Evolutionary conservation across 2,888 invertebrate species (phyloP).

Genomic region (Trachelus tabidus): DNA sequence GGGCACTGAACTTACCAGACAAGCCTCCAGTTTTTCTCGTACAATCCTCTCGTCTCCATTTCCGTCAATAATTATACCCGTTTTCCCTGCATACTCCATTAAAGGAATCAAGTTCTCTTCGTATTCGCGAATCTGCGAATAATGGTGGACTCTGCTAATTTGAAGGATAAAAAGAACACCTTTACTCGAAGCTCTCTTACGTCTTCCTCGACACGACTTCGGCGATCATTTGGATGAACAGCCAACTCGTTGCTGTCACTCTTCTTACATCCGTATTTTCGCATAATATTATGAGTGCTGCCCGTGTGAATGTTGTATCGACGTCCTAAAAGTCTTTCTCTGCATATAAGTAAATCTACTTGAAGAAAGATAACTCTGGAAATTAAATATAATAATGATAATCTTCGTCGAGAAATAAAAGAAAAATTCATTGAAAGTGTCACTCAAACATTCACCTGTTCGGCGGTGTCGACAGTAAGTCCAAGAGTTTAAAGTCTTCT

Average conservation of each 20-base stretch:
- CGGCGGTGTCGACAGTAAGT: slow-evolving; percentile 72
- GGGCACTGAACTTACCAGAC: slow-evolving; percentile 42
- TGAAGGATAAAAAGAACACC: not conserved
- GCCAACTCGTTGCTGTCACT: slow-evolving; percentile 21
- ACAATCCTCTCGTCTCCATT: slow-evolving; percentile 36
- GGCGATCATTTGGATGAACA: slow-evolving; percentile 36
- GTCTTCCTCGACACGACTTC: slow-evolving; percentile 33
- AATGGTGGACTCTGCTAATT: not conserved
- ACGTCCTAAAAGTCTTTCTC: slow-evolving; percentile 59
- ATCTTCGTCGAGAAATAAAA: not conserved
- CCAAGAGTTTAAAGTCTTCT: slow-evolving; percentile 72
- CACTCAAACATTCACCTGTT: slow-evolving; percentile 71
- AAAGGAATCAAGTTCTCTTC: slow-evolving; percentile 40
- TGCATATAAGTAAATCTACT: slow-evolving; percentile 61
- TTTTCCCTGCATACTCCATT: slow-evolving; percentile 45
- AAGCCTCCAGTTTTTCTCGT: slow-evolving; percentile 44
- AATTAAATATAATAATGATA: not conserved
- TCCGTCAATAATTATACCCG: slow-evolving; percentile 42
- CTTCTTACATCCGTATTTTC: slow-evolving; percentile 9
- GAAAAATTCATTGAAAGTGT: not conserved
- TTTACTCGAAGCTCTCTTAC: slow-evolving; percentile 28
- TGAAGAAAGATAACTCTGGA: slow-evolving; percentile 69
- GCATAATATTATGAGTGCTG: slow-evolving; percentile 31
- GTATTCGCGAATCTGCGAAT: slow-evolving; percentile 40
- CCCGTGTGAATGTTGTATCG: slow-evolving; percentile 68